A percentile compares a stretch with the other conserved stretches of the same genome.
These are phyloP conservation scores for Gastracanthus pulcherrimus DNA, from an alignment of 2,888 invertebrate genomes.

Conservation along the genomic window DNA sequence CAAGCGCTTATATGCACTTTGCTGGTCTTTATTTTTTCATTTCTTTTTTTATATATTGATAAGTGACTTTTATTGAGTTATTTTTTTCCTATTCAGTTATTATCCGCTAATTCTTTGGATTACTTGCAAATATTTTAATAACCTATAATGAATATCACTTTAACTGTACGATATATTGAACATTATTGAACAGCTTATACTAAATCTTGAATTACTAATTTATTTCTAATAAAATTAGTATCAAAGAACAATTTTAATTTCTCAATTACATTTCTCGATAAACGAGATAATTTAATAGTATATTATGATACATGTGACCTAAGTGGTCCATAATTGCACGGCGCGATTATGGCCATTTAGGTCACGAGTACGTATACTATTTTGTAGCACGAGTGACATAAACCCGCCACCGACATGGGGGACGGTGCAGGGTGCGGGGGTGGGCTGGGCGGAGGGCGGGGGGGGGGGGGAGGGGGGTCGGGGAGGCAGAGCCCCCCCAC, in stretches of 20 bases:
- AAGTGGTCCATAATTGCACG: no score
- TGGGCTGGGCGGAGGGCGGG: no score
- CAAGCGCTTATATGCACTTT: conserved; percentile 4
- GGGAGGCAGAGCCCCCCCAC: no score
- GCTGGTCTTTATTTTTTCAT: conserved; percentile 12
- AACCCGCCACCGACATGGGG: no score
- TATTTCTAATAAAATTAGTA: neutral
- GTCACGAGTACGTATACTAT: no score
- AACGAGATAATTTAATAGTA: no score
- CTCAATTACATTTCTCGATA: no score
- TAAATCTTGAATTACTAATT: neutral
- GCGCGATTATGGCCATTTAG: no score
- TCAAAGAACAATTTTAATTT: neutral
- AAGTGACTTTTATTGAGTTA: conserved; percentile 29
- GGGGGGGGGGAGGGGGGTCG: no score
- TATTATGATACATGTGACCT: no score
- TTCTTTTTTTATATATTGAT: conserved; percentile 13
- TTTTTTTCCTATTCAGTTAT: neutral
- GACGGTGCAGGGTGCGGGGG: no score
- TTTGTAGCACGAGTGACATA: no score
- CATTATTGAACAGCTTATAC: neutral
- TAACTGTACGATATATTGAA: neutral
- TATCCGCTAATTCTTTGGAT: conserved; percentile 9
- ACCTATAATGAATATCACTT: conserved; percentile 16
- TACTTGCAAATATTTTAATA: conserved; percentile 22